Evolutionary conservation across 2,113 vertebrate species (phyloP).

Genomic region (Rhombomys opimus): DNA sequence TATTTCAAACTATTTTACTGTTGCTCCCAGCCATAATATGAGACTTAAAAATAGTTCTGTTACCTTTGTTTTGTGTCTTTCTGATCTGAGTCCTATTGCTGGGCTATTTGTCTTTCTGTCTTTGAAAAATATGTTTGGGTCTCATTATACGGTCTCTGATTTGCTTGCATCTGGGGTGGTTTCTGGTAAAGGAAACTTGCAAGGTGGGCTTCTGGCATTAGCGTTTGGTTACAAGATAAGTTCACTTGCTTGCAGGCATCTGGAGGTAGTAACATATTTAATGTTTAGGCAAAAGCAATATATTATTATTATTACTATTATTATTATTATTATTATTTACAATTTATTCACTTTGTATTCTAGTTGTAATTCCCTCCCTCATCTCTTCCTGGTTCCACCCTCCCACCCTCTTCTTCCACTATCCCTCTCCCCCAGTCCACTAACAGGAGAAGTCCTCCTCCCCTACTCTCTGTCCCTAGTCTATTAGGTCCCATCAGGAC

Average conservation of each 20-base stretch:
- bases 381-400: too few species aligned
- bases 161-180: constrained; percentile 53
- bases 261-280: constrained; percentile 42
- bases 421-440: too few species aligned
- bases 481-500: too few species aligned
- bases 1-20: constrained; percentile 80
- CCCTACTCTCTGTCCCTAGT: too few species aligned
- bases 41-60: constrained; percentile 83
- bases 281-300: not conserved
- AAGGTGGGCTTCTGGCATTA: constrained; percentile 44
- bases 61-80: constrained; percentile 83
- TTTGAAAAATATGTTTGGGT: constrained; percentile 76
- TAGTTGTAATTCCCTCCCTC: too few species aligned
- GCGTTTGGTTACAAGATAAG: constrained; percentile 39
- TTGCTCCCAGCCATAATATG: constrained; percentile 81
- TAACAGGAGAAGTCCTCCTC: too few species aligned
- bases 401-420: too few species aligned
- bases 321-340: not conserved
- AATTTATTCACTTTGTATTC: too few species aligned
- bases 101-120: constrained; percentile 78
- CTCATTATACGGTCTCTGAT: constrained; percentile 69
- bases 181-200: constrained; percentile 70
- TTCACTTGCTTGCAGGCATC: constrained; percentile 50
- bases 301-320: not conserved
- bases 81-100: constrained; percentile 74